Base-by-base conservation (phyloP, 1,140 invertebrate genomes). In the Eulimnadia texana region DNA sequence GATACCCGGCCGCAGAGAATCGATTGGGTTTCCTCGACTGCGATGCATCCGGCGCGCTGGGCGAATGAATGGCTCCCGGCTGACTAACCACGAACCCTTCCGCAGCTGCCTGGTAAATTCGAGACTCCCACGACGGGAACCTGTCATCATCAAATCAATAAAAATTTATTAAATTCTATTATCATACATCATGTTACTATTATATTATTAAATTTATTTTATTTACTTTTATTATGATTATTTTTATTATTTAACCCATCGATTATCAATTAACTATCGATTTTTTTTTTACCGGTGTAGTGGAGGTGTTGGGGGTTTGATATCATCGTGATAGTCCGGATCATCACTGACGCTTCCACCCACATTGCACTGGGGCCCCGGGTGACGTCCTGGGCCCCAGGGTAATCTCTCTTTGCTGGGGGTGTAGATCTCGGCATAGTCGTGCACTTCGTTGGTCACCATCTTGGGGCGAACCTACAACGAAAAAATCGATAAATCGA, bases 401-500 rank as follows among this genome's bases (percentile, higher is more conserved):
- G 74, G 70, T 28, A 61, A 19, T 23, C 28, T 72, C 74, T 91
- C 89, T 69, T 86, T 82, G 66, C 85, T 90, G 0, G 90, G 90
- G n/a, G 89, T 93, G 68, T 93, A 93, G 63, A 93, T 93, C 73
- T 94, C 90, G 6, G 89, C 89, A 70, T 93, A 93, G 71, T 93
- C 90, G 69, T 93, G 89, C 2, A 84, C 80, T 9, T 87, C 82
- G 69, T 90, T 68, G 47, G 51, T 66, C 62, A 66, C 62, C 50
- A 57, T 27, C 55, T 57, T 57, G 22, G 55, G 27, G 19, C 55
- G 55, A 10, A 57, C 28, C 55, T 57, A 20, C 10, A 33, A 42
- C 6, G 6, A 6, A 42, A 6, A 42, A 42, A n/a, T n/a, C n/a
- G n/a, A n/a, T n/a, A n/a, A n/a, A n/a, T n/a, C n/a, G n/a, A n/a